Evolutionary conservation across 2,797 vertebrate species (phyloP), one percentile per base, ranked within the genome.

Genomic region (Orientallactaga sibirica): DNA sequence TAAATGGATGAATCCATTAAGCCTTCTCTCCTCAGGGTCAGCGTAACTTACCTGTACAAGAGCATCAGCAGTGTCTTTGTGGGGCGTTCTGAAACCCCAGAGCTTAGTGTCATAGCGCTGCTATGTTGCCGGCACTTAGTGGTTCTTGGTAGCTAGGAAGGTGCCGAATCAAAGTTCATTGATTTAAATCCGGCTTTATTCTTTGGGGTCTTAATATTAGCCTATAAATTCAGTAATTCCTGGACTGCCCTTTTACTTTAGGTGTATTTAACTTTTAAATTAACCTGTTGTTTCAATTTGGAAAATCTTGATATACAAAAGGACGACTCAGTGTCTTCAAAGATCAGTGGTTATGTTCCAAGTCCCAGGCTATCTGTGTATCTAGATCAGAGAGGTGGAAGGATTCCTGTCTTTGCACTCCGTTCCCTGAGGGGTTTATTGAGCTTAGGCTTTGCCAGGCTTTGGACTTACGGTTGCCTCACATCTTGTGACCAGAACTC

Each of bases 401-500:
- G 33, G 25, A 2, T 67, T 66, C 15, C 55, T 79, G 16, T 77
- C 66, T 33, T 52, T 4, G 24, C 27, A 10, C 61, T 22, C 18
- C 16, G 2, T 73, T 86, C 66, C 0, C 27, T 92, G 5, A 12
- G 71, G 29, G 66, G 61, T 95, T 86, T 15, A 29, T 52, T n/a
- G 55, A 77, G 41, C 52, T n/a, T 0, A 0, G 3, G 11, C 86
- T 16, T 66, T 11, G 58, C 55, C 58, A 4, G 64, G 81, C 70
- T 29, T 24, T 41, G 52, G 66, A 33, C 67, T 80, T 3, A 24
- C 74, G 25, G 73, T 43, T 62, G 7, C 70, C 20, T 61, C 4
- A 12, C 0, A 1, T n/a, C 24, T 1, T 37, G 61, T 76, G 70
- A 20, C 71, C 20, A 5, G 33, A 71, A 10, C 0, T 0, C 15